Percentiles rank a stretch among this genome's conserved stretches.
phyloP scores from a whole-genome alignment of 2,888 invertebrate genomes.

The Phengaris arion region DNA sequence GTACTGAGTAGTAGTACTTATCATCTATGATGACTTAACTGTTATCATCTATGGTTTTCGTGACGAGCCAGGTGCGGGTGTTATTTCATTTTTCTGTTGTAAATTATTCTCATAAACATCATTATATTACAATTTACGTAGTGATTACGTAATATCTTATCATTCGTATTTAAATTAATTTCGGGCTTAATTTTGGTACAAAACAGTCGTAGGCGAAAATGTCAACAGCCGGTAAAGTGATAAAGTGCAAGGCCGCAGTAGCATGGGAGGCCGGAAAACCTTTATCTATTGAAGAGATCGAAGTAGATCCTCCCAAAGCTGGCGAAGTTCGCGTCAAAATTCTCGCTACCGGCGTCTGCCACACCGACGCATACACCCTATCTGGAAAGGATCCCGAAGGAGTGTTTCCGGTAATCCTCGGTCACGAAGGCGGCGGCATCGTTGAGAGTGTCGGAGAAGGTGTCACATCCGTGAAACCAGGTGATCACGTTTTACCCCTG shows the following conservation, averaged over 20 bases:
- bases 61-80: neutral
- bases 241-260: constrained; percentile 96
- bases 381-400: constrained; percentile 95
- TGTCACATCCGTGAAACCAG: constrained; percentile 90
- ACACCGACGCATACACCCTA: constrained; percentile 95
- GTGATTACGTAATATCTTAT: constrained; percentile 10
- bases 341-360: constrained; percentile 90
- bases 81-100: neutral
- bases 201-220: constrained; percentile 45
- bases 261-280: constrained; percentile 97
- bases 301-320: constrained; percentile 95
- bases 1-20: too few species aligned
- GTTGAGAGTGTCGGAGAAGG: constrained; percentile 98
- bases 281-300: constrained; percentile 92
- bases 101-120: neutral
- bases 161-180: constrained; percentile 41
- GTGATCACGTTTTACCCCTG: constrained; percentile 98
- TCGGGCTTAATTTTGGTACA: constrained; percentile 44
- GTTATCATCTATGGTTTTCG: too few species aligned
- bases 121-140: neutral
- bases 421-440: constrained; percentile 97
- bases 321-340: constrained; percentile 94
- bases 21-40: too few species aligned
- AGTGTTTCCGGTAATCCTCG: constrained; percentile 93
- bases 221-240: constrained; percentile 82